These are phyloP conservation scores for Myripristis murdjan DNA, from an alignment of 2,797 vertebrate species.

Conservation along the genomic window DNA sequence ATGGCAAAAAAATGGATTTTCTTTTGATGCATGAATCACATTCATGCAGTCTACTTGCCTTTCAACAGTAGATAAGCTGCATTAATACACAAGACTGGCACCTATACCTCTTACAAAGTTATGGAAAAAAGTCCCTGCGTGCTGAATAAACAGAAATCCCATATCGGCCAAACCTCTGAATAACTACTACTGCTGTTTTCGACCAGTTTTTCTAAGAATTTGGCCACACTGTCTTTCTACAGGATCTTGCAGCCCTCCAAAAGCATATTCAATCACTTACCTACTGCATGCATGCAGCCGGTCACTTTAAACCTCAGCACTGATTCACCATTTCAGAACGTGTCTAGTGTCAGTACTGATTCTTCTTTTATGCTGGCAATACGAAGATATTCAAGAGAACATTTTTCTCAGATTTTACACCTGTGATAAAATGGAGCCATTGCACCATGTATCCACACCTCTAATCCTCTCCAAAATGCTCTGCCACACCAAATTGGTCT, in stretches of 20 bases:
- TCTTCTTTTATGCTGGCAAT: slow-evolving; percentile 12
- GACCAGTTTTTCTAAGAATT: not conserved
- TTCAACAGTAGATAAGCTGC: no score
- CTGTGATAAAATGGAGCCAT: not conserved
- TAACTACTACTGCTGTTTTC: not conserved
- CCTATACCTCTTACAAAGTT: no score
- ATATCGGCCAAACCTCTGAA: slow-evolving; percentile 1
- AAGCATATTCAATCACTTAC: not conserved
- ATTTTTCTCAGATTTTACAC: slow-evolving; percentile 1
- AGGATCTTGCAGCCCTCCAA: not conserved
- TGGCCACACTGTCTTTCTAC: not conserved
- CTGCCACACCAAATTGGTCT: not conserved
- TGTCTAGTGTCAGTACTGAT: slow-evolving; percentile 16
- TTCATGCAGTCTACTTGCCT: no score
- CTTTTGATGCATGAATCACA: no score
- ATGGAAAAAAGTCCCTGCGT: no score
- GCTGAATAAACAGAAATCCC: no score
- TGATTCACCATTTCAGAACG: slow-evolving; percentile 44
- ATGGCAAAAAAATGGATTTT: no score
- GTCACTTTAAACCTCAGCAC: not conserved
- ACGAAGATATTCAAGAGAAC: slow-evolving; percentile 23
- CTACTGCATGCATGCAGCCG: slow-evolving; percentile 1
- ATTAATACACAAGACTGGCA: no score
- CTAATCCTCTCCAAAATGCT: not conserved
- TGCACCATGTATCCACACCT: not conserved